Base-by-base conservation (phyloP, 2,797 vertebrate species). In the Hapalemur alaotrensis region DNA sequence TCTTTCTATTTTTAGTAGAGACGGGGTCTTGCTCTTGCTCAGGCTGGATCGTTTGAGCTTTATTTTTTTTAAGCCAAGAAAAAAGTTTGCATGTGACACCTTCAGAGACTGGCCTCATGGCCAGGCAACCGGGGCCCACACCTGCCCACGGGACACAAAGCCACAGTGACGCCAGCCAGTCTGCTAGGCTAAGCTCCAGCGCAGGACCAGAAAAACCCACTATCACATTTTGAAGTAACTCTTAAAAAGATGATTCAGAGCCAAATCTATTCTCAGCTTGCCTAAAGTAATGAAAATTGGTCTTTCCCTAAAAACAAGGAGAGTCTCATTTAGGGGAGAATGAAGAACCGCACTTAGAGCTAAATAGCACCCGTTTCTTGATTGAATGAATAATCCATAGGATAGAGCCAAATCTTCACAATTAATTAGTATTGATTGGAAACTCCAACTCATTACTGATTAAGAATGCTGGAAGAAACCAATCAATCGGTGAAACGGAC, bases 41-140 rank as follows among this genome's bases (percentile, higher is more conserved):
- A 38, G 38, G 38, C 38, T 38, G 38, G 38, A 38, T 38, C 38
- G 38, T 38, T 38, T 38, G 38, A 38, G 38, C 38, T 38, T 38
- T 38, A 38, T 38, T 38, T 41, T 70, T 48, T 52, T 41, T 41
- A 41, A 54, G 23, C 11, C 73, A 65, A 95, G 90, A 92, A 94
- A 41, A 28, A 75, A 12, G 7, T 25, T 70, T 91, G 35, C 4
- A 2, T 25, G 30, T 82, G 89, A 96, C 48, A 93, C 61, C 20
- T 12, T 57, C 22, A 2, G 14, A 2, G 32, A 9, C 2, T 0
- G 1, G 73, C 23, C 20, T 65, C 65, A 28, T 0, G 0, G 14
- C 15, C 38, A 32, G 43, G 28, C 3, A 7, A 0, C 35, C 50
- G 20, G 46, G 32, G 8, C 0, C 30, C 9, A 10, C 80, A 35